Evolutionary conservation across 2,888 invertebrate genomes (phyloP).

Genomic region (Lomographa bimaculata): DNA sequence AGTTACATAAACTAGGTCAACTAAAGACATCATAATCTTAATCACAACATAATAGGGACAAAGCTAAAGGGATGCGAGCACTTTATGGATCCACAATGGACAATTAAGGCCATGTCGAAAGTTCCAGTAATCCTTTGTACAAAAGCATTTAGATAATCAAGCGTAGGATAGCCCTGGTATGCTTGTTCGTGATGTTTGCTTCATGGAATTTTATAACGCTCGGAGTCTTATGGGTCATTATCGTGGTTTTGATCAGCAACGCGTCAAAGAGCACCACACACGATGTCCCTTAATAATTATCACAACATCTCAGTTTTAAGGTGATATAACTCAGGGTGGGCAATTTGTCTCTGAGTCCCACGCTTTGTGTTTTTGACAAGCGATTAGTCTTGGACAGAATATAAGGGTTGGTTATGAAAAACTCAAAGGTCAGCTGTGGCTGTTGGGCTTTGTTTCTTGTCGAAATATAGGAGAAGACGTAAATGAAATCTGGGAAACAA

Average conservation of each 20-base stretch:
- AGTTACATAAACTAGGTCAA: conserved; percentile 5
- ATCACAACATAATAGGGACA: conserved; percentile 20
- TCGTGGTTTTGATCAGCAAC: conserved; percentile 71
- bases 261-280: conserved; percentile 73
- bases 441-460: conserved; percentile 1
- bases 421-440: conserved; percentile 5
- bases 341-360: conserved; percentile 20
- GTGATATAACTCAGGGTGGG: conserved; percentile 40
- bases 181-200: conserved; percentile 69
- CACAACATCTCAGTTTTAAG: conserved; percentile 48
- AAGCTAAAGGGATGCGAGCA: conserved; percentile 23
- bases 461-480: too few species aligned
- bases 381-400: conserved; percentile 16
- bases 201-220: conserved; percentile 70
- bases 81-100: conserved; percentile 51
- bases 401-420: conserved; percentile 14
- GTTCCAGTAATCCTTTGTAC: conserved; percentile 59
- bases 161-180: conserved; percentile 49
- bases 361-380: conserved; percentile 22
- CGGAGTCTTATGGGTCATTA: conserved; percentile 57
- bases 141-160: conserved; percentile 74
- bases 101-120: conserved; percentile 58
- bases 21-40: conserved; percentile 11
- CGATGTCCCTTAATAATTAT: conserved; percentile 68
- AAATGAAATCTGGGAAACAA: too few species aligned